phyloP scores from a whole-genome alignment of 2,113 vertebrate species.

The Salvator merianae region DNA sequence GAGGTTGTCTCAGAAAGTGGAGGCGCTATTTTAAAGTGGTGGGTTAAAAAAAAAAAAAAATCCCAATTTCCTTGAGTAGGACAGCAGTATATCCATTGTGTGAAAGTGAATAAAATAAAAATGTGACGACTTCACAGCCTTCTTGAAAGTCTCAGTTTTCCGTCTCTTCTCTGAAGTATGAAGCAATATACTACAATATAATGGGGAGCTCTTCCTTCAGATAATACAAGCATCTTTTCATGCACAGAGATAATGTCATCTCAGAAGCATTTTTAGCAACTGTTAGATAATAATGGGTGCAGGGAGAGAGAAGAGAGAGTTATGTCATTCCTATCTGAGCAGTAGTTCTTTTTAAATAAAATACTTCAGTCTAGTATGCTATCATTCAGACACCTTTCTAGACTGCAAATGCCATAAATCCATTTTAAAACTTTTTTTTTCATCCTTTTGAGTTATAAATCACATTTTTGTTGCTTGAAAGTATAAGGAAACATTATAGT shows the following conservation, averaged over 20 bases:
- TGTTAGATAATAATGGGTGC: background rate
- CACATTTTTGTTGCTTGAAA: constrained; percentile 49
- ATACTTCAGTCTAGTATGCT: constrained; percentile 6
- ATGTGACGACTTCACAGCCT: background rate
- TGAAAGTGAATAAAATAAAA: background rate
- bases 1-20: too few species aligned
- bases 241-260: background rate
- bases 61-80: background rate
- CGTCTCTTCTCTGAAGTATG: background rate
- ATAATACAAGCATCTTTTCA: background rate
- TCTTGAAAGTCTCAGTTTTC: background rate
- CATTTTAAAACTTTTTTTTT: constrained; percentile 10
- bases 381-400: constrained; percentile 35
- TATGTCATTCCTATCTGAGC: background rate
- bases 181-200: background rate
- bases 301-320: background rate
- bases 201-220: background rate
- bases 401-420: constrained; percentile 49
- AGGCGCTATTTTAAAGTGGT: background rate
- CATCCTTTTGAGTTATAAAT: constrained; percentile 43
- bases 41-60: too few species aligned
- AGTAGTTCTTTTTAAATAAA: constrained; percentile 26
- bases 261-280: background rate
- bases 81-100: background rate
- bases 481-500: constrained; percentile 48